Base-by-base conservation (phyloP, 2,113 vertebrate species). In the Nipponia nippon region DNA sequence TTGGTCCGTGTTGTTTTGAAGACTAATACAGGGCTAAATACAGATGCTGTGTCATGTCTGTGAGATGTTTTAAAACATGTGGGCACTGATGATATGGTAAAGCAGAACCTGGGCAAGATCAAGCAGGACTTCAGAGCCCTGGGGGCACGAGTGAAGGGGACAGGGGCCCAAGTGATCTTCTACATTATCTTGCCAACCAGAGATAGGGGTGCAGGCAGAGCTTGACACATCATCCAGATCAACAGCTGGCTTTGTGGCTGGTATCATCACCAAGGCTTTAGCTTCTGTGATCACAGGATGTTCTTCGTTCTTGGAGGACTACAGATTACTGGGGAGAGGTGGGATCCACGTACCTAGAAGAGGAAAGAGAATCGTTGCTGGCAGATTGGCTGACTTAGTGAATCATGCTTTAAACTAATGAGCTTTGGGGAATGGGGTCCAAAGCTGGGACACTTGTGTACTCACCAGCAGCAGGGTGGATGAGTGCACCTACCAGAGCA, bases 21-120 rank as follows among this genome's bases (percentile, higher is more conserved):
- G 72, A 62, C n/a, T 32, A 49, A 36, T 44, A 20, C 29, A 65
- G 46, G 77, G 40, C 58, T 84, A 42, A 30, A 30, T 13, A 26
- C 16, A 63, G 75, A 26, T 2, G 4, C 13, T 73, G 2, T 13
- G 16, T 55, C 9, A 8, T 49, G 19, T 20, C 55, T 1, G 1
- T 70, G 50, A 20, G 21, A 18, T 69, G 14, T 70, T 75, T 75
- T 46, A 70, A 72, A 85, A 52, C 2, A 3, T 8, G 7, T 42
- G 15, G 46, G 14, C 29, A 44, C 32, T 44, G 83, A 3, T 22
- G 44, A 46, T 9, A 11, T 3, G 2, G 32, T 34, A 75, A 58
- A 67, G 59, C 22, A 82, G 52, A 44, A 50, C 46, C 10, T 47
- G 27, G 18, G 13, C 46, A 46, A 46, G 44, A n/a, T 69, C 23